Percentiles rank a stretch among this genome's conserved stretches.
Evolutionary conservation across 2,888 invertebrate species (phyloP).

Genomic region (Fragum sueziense): DNA sequence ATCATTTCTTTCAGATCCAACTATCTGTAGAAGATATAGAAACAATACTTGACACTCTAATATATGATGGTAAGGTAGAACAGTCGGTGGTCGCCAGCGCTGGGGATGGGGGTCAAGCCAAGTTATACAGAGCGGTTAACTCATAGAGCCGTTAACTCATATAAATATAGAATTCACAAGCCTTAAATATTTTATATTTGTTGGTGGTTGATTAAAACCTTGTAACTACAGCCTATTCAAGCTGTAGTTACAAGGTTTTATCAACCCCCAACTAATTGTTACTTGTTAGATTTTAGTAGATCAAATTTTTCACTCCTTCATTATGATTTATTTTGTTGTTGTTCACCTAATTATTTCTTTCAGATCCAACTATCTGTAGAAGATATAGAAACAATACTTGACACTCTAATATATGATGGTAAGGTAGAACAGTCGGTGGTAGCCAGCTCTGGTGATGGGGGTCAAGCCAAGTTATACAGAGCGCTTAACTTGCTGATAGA

Average conservation of each 20-base stretch:
- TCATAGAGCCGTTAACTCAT: no score
- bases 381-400: constrained; percentile 95
- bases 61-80: constrained; percentile 96
- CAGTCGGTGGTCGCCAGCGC: constrained; percentile 83
- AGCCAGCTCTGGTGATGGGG: no score
- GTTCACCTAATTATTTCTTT: no score
- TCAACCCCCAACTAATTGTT: no score
- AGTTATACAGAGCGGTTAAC: constrained; percentile 90
- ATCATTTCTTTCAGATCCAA: constrained; percentile 85
- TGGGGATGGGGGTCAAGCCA: constrained; percentile 74
- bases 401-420: constrained; percentile 95
- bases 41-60: constrained; percentile 94
- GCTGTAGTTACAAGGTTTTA: no score
- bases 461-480: no score
- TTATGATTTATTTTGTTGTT: no score
- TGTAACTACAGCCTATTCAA: no score
- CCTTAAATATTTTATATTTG: constrained; percentile 93
- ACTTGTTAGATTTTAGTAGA: no score
- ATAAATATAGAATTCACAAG: constrained; percentile 90
- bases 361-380: constrained; percentile 87
- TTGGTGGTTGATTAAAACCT: constrained; percentile 95
- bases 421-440: constrained; percentile 90
- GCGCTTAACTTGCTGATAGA: no score
- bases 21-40: constrained; percentile 92
- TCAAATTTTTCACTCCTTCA: no score